These are phyloP conservation scores for Lapara coniferarum DNA, from an alignment of 2,888 invertebrate species.

Conservation along the genomic window DNA sequence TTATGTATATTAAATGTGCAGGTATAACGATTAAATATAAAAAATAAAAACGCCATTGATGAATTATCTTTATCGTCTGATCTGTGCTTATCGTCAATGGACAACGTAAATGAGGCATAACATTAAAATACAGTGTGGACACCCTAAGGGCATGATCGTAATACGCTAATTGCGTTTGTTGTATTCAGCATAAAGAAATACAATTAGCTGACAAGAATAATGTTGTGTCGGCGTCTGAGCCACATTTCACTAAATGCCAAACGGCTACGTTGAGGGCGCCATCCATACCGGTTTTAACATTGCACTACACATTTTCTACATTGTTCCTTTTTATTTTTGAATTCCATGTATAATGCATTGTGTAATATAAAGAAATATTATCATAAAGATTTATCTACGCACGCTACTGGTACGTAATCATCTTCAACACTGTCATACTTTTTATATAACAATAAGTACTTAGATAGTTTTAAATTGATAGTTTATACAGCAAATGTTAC, in stretches of 20 bases:
- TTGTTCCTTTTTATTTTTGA: constrained; percentile 27
- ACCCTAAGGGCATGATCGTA: constrained; percentile 46
- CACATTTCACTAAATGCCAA: constrained; percentile 57
- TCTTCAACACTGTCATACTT: background rate
- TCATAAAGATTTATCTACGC: constrained; percentile 1
- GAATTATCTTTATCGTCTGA: constrained; percentile 57
- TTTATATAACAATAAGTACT: constrained; percentile 11
- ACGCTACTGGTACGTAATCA: background rate
- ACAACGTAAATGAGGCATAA: constrained; percentile 46
- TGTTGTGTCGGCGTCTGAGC: constrained; percentile 38
- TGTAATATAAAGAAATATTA: constrained; percentile 33
- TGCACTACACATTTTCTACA: constrained; percentile 36
- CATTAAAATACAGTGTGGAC: constrained; percentile 39
- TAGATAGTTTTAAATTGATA: too few species aligned
- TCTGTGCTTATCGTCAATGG: constrained; percentile 57
- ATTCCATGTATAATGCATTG: constrained; percentile 35
- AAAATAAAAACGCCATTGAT: constrained; percentile 30
- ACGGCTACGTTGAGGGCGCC: constrained; percentile 33
- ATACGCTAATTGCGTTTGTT: constrained; percentile 61
- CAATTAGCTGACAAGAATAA: constrained; percentile 43
- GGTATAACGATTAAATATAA: background rate
- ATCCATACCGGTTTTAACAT: constrained; percentile 36
- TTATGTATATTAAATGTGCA: background rate
- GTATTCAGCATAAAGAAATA: constrained; percentile 45
- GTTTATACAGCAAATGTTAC: too few species aligned